Evolutionary conservation across 2,888 invertebrate species (phyloP).

Genomic region (Schrankia costaestrigalis): DNA sequence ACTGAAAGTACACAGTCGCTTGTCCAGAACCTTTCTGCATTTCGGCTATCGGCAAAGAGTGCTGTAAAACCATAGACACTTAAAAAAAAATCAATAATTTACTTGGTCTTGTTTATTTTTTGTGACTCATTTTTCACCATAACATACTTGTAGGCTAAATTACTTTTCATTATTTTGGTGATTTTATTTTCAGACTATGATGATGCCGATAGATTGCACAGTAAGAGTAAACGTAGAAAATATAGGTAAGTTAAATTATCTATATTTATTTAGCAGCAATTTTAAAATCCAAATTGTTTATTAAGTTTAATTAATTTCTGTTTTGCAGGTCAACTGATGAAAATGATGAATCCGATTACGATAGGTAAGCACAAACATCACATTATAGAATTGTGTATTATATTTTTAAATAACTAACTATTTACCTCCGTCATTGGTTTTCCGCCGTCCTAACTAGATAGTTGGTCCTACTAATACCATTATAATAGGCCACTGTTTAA

Average conservation of each 20-base stretch:
- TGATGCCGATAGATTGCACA: conserved; percentile 50
- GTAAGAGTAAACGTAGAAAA: conserved; percentile 58
- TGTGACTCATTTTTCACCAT: no score
- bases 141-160: no score
- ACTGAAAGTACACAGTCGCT: no score
- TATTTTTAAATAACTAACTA: neutral
- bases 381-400: neutral
- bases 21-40: no score
- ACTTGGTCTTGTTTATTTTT: no score
- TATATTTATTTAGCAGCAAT: neutral
- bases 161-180: neutral
- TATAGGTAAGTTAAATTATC: conserved; percentile 43
- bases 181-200: conserved; percentile 49
- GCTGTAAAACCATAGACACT: no score
- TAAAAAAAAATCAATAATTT: no score
- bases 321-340: conserved; percentile 61
- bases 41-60: no score
- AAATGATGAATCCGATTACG: conserved; percentile 54
- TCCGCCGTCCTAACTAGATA: no score
- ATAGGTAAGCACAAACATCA: conserved; percentile 58
- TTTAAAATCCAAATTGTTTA: neutral
- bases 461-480: no score
- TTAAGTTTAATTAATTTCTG: neutral
- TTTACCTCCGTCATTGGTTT: neutral
- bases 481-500: no score